Conservation (phyloP, 1,140 invertebrate genomes). For the Pseudomyrmex pallidus region DNA sequence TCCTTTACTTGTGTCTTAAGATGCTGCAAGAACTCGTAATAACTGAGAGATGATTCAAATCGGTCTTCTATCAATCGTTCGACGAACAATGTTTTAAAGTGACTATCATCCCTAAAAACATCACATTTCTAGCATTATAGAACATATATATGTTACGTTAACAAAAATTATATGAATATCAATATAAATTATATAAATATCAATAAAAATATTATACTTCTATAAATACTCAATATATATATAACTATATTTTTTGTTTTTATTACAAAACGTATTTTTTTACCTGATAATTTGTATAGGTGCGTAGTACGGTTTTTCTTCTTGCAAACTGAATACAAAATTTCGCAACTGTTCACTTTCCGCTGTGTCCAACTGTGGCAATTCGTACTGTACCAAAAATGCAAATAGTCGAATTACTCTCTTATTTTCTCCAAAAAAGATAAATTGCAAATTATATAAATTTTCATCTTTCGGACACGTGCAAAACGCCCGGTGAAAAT, state of each 20-base stretch:
- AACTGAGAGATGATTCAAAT: slow-evolving; percentile 96
- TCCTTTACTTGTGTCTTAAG: slow-evolving; percentile 96
- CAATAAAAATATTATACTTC: slow-evolving; percentile 26
- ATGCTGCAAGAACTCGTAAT: slow-evolving; percentile 99
- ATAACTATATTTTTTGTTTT: not conserved
- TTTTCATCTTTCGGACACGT: not conserved
- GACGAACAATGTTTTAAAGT: slow-evolving; percentile 92
- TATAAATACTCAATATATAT: not conserved
- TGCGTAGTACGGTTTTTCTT: slow-evolving; percentile 92
- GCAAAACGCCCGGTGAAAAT: not conserved
- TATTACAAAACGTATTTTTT: slow-evolving; percentile 53
- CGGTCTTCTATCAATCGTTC: slow-evolving; percentile 97
- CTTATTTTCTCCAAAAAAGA: no score
- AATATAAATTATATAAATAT: not conserved
- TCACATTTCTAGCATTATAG: slow-evolving; percentile 43
- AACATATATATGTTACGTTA: not conserved
- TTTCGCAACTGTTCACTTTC: slow-evolving; percentile 91
- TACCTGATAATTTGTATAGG: slow-evolving; percentile 94
- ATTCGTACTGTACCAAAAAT: slow-evolving; percentile 86
- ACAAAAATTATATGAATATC: not conserved
- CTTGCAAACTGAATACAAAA: slow-evolving; percentile 94
- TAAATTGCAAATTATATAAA: slow-evolving; percentile 2
- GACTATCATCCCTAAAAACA: slow-evolving; percentile 94
- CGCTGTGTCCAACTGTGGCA: slow-evolving; percentile 92
- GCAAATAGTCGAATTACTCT: no score